Base-by-base conservation (phyloP, 2,888 invertebrate species). In the Erebia epiphron region DNA sequence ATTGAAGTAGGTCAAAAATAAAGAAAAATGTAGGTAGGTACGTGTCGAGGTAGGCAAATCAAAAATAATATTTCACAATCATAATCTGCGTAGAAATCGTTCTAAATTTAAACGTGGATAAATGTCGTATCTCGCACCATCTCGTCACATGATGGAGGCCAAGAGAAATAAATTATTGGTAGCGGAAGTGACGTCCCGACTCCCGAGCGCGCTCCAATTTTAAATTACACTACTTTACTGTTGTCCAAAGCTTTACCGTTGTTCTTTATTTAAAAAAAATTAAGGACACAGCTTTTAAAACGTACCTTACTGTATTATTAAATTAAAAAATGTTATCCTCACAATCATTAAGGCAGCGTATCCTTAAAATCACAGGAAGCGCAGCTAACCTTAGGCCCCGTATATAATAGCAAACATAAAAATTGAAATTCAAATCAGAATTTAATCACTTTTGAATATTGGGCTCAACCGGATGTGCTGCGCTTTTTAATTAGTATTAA, bases 111-210 rank as follows among this genome's bases (percentile, higher is more conserved):
- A 88, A 88, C 80, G 82, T 86, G 86, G 85, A 88, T 88, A 87
- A 88, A 77, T 78, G 75, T 77, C 90, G 87, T 87, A 87, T 89
- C 87, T 84, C 85, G 84, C 88, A 84, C 88, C 86, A 88, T 88
- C 89, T 86, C 89, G 86, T 86, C 91, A 86, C 83, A 85, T 86
- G 89, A 87, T 86, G 86, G 88, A 88, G 90, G 86, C 88, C 86
- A 86, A 86, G 88, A 88, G 87, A 88, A 89, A 89, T 91, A 91
- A 92, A 89, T 91, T 89, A 92, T 92, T 89, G 87, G 84, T 85
- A 91, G 90, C 91, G 92, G 92, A 92, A 92, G 88, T 92, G 92
- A 92, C 92, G 92, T 91, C 85, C 83, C 87, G 80, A 79, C 92
- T 91, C 85, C 83, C 87, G 80, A 79, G 80, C 86, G 85, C 83